These are phyloP conservation scores for Streptopelia turtur DNA, from an alignment of 2,797 vertebrate species.

Conservation along the genomic window DNA sequence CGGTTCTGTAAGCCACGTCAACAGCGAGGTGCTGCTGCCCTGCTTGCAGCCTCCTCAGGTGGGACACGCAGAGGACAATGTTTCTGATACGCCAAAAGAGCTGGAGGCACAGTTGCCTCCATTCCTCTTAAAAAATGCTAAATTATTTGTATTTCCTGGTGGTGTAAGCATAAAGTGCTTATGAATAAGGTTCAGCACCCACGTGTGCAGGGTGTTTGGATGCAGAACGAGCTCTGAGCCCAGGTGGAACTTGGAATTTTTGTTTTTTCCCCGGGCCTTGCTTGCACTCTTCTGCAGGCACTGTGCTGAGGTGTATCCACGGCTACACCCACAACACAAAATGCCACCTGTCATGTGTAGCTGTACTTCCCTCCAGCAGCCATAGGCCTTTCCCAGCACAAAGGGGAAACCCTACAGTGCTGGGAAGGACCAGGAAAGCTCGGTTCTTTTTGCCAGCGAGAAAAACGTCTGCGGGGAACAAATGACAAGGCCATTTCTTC, in stretches of 20 bases:
- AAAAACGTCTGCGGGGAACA: not conserved
- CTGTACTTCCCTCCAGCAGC: not conserved
- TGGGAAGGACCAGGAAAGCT: not conserved
- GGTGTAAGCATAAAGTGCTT: not conserved
- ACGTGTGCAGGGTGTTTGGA: fast-evolving
- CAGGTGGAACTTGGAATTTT: not conserved
- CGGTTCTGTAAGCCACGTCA: fast-evolving
- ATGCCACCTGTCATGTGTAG: fast-evolving
- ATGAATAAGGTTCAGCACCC: not conserved
- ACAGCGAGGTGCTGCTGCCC: not conserved
- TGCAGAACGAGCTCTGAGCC: not conserved
- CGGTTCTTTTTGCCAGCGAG: not conserved
- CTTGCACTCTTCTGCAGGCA: not conserved
- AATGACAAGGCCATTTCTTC: not conserved
- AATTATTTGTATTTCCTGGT: not conserved
- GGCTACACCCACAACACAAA: not conserved
- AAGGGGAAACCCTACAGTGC: not conserved
- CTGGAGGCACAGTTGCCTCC: too few species aligned
- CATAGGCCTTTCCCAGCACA: not conserved
- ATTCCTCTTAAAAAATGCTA: not conserved
- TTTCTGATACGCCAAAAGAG: not conserved
- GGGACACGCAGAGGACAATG: fast-evolving
- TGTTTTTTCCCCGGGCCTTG: fast-evolving
- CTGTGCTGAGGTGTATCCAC: not conserved
- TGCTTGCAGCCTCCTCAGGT: not conserved